A percentile compares a stretch with the other conserved stretches of the same genome.
These are phyloP conservation scores for Trilocha varians DNA, from an alignment of 2,888 invertebrate species.

Conservation along the genomic window DNA sequence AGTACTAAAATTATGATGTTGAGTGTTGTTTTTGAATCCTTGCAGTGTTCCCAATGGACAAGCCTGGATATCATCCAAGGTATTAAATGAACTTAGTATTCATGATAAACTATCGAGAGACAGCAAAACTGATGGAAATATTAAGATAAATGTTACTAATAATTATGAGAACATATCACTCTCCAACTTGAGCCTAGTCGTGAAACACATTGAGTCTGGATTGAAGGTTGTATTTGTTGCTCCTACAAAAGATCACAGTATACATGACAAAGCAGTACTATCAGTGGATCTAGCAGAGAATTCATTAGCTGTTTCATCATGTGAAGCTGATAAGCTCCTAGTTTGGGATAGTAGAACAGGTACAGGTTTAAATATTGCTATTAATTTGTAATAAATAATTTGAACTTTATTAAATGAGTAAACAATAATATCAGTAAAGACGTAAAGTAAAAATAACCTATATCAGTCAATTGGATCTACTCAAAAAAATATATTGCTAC, in stretches of 20 bases:
- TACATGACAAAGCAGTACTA: conserved; percentile 65
- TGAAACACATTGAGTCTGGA: conserved; percentile 55
- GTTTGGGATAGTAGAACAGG: conserved; percentile 78
- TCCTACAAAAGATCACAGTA: conserved; percentile 56
- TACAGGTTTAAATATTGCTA: conserved; percentile 22
- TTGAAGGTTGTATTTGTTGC: conserved; percentile 66
- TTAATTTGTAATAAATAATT: too few species aligned
- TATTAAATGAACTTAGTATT: conserved; percentile 43
- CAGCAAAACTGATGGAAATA: conserved; percentile 44
- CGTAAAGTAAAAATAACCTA: too few species aligned
- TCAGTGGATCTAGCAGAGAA: conserved; percentile 73
- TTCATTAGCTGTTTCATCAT: conserved; percentile 76
- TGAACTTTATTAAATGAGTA: too few species aligned
- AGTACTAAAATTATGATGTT: too few species aligned
- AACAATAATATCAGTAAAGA: too few species aligned
- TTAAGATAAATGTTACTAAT: conserved; percentile 49
- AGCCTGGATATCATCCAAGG: conserved; percentile 69
- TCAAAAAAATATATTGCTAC: too few species aligned
- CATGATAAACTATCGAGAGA: conserved; percentile 55
- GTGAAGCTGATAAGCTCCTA: conserved; percentile 71
- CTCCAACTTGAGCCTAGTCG: conserved; percentile 47
- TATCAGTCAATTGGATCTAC: too few species aligned
- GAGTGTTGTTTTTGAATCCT: conserved; percentile 6
- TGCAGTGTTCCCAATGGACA: conserved; percentile 56
- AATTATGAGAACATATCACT: conserved; percentile 55